Evolutionary conservation across 2,797 vertebrate genomes (phyloP).

Genomic region (Enteromius thamalakanensis): DNA sequence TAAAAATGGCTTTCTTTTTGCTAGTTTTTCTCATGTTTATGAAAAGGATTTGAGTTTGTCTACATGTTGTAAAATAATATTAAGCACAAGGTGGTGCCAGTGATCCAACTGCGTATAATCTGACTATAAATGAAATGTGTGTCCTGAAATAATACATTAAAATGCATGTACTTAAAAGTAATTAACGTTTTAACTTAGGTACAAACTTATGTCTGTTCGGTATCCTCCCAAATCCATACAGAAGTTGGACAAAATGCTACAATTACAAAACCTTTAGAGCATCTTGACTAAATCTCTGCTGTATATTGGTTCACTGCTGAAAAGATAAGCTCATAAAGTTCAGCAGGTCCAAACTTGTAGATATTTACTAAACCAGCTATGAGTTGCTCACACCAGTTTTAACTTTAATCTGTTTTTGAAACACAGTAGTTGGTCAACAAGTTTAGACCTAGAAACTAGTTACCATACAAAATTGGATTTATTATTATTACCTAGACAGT

Average conservation of each 20-base stretch:
- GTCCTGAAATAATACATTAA: neutral
- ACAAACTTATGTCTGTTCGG: too few species aligned
- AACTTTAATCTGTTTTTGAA: neutral
- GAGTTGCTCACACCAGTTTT: neutral
- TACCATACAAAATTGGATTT: neutral
- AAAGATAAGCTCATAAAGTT: neutral
- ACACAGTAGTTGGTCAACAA: too few species aligned
- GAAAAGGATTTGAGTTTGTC: neutral
- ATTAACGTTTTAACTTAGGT: neutral
- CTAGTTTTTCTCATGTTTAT: neutral
- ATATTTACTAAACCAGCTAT: neutral
- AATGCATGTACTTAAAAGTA: neutral
- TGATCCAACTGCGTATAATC: neutral
- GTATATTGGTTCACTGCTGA: neutral
- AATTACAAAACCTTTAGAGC: neutral
- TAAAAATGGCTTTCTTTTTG: neutral
- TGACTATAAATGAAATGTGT: neutral
- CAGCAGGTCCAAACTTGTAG: neutral
- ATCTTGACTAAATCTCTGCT: neutral
- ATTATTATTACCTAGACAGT: neutral
- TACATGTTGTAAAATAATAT: neutral
- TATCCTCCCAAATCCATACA: neutral
- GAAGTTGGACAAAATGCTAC: neutral
- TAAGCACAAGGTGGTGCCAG: conserved; percentile 49
- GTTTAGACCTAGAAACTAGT: too few species aligned